Conservation (phyloP, 2,797 vertebrate genomes). For the Salarias fasciatus region DNA sequence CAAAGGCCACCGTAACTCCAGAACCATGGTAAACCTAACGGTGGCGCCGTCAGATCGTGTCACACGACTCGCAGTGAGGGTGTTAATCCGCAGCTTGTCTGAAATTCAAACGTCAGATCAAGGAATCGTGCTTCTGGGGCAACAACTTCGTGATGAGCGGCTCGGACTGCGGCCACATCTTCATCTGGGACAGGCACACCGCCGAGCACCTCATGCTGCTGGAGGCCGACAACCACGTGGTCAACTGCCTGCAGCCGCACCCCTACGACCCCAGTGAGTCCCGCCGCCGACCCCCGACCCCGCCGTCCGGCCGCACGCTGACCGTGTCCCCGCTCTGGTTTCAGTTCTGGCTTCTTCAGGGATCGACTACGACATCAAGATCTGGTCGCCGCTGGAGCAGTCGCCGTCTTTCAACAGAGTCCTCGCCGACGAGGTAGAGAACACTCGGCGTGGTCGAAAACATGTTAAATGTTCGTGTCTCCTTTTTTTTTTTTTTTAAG, state of each 20-base stretch:
- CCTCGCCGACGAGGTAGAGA: constrained; percentile 92
- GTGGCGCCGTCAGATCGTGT: no score
- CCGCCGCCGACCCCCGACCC: background rate
- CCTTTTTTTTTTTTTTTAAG: no score
- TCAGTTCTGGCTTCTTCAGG: constrained; percentile 98
- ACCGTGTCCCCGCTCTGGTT: constrained; percentile 29
- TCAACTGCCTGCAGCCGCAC: constrained; percentile 98
- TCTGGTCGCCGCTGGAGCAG: constrained; percentile 96
- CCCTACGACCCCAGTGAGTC: constrained; percentile 96
- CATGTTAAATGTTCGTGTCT: no score
- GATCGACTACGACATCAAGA: constrained; percentile 99
- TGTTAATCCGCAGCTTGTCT: no score
- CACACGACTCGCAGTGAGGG: no score
- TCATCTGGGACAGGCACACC: constrained; percentile 97
- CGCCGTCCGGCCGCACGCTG: rapidly evolving
- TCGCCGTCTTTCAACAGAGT: constrained; percentile 94
- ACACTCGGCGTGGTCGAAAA: no score
- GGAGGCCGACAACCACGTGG: constrained; percentile 98
- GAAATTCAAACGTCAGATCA: constrained; percentile 84
- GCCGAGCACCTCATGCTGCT: constrained; percentile 97
- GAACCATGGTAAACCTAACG: constrained; percentile 96
- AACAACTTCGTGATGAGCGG: constrained; percentile 99
- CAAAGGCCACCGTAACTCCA: constrained; percentile 97
- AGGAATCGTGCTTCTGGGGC: constrained; percentile 99
- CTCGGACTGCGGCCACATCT: constrained; percentile 98